A percentile compares a stretch with the other conserved stretches of the same genome.
These are phyloP conservation scores for Pogonomyrmex californicus DNA, from an alignment of 1,140 invertebrate genomes.

Conservation along the genomic window DNA sequence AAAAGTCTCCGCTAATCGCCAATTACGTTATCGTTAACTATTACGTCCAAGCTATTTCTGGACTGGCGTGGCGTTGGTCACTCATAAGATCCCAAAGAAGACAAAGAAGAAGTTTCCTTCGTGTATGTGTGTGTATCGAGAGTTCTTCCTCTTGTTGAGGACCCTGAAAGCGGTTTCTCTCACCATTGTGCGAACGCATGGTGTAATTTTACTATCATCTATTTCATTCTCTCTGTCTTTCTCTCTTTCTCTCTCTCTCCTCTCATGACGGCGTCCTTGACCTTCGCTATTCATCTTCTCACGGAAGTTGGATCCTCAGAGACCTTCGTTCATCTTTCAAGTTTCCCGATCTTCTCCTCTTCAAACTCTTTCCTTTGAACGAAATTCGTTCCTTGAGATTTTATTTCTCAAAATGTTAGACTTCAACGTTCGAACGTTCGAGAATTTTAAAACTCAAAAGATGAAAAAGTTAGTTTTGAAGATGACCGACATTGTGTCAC, in stretches of 20 bases:
- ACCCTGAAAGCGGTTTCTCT: constrained; percentile 13
- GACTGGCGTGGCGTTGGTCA: neutral
- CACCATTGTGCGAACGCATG: neutral
- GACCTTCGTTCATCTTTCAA: neutral
- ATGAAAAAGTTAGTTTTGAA: neutral
- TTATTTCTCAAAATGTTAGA: too few species aligned
- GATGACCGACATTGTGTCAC: neutral
- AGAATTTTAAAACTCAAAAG: neutral
- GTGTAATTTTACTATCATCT: neutral
- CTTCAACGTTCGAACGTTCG: too few species aligned
- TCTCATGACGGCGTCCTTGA: neutral
- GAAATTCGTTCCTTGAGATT: too few species aligned
- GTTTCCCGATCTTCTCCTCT: neutral
- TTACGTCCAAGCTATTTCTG: constrained; percentile 46
- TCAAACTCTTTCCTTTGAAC: neutral
- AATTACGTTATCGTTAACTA: constrained; percentile 61
- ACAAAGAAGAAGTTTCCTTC: too few species aligned
- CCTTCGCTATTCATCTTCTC: constrained; percentile 1
- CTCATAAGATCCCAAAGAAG: constrained; percentile 7
- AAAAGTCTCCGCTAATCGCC: constrained; percentile 68
- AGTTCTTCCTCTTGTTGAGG: neutral
- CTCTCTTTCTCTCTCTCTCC: too few species aligned
- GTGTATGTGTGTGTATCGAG: neutral
- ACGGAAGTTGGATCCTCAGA: neutral
- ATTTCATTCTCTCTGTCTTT: neutral